These are phyloP conservation scores for Gobionotothen gibberifrons DNA, from an alignment of 2,797 vertebrate species.

Conservation along the genomic window DNA sequence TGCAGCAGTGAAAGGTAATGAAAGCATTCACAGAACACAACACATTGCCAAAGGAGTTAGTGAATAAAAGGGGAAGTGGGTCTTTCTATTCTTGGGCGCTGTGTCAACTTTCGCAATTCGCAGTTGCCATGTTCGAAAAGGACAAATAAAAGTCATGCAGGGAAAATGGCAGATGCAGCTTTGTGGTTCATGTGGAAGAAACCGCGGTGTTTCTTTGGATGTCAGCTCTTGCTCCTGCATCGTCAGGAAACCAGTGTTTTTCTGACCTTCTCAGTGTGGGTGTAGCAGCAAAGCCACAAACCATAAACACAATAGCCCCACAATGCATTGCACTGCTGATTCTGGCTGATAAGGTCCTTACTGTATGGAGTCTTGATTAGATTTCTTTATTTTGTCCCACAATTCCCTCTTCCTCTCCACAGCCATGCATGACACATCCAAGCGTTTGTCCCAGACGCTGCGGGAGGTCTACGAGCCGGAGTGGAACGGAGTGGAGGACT, in stretches of 20 bases:
- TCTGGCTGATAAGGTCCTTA: conserved; percentile 19
- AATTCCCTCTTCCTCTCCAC: conserved; percentile 16
- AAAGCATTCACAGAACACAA: background rate
- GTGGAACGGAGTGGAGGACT: conserved; percentile 89
- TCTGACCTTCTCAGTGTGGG: conserved; percentile 63
- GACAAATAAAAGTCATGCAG: conserved; percentile 6
- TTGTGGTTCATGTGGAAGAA: conserved; percentile 33
- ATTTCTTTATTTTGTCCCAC: background rate
- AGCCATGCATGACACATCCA: conserved; percentile 94
- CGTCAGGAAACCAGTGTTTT: conserved; percentile 65
- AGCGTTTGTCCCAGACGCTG: conserved; percentile 90
- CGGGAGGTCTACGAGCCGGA: conserved; percentile 90
- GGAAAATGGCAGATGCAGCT: conserved; percentile 51
- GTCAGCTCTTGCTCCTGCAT: conserved; percentile 26
- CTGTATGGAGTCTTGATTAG: conserved; percentile 5
- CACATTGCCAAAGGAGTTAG: background rate
- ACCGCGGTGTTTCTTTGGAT: conserved; percentile 1
- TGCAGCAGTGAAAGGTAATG: conserved; percentile 87
- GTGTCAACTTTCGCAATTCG: conserved; percentile 56
- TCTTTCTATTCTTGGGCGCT: conserved; percentile 51
- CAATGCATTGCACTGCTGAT: conserved; percentile 24
- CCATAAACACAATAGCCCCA: conserved; percentile 40
- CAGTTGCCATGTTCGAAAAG: conserved; percentile 5
- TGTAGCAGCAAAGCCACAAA: conserved; percentile 33
- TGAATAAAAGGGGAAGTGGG: conserved; percentile 65